These are phyloP conservation scores for Pelobates cultripes DNA, from an alignment of 2,797 vertebrate genomes.

Conservation along the genomic window DNA sequence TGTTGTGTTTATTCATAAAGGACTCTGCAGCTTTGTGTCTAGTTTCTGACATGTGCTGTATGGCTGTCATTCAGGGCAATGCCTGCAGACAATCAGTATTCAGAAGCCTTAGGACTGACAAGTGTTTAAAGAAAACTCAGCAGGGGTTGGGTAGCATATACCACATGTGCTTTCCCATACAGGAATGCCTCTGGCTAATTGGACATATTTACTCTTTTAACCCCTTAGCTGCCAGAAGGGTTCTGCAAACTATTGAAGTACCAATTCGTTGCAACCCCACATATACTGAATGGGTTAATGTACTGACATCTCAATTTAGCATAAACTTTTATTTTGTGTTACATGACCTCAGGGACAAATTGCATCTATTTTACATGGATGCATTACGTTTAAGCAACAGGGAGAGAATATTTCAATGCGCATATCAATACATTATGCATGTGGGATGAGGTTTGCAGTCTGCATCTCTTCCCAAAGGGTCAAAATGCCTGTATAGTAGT, in stretches of 20 bases:
- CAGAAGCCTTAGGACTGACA: slow-evolving; percentile 54
- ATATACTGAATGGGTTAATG: not conserved
- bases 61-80: slow-evolving; percentile 53
- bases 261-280: not conserved
- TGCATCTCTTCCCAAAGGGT: not conserved
- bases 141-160: slow-evolving; percentile 52
- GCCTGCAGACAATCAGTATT: slow-evolving; percentile 53
- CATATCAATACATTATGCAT: slow-evolving; percentile 33
- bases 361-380: slow-evolving; percentile 32
- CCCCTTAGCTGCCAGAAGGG: not conserved
- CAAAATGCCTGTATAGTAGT: not conserved
- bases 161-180: slow-evolving; percentile 56
- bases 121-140: slow-evolving; percentile 54
- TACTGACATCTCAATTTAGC: slow-evolving; percentile 50
- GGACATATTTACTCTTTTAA: slow-evolving; percentile 49
- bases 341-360: slow-evolving; percentile 47
- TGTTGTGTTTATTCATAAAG: slow-evolving; percentile 50
- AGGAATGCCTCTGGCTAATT: slow-evolving; percentile 49
- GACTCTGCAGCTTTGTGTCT: slow-evolving; percentile 48
- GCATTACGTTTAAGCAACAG: slow-evolving; percentile 9
- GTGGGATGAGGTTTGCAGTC: slow-evolving; percentile 1
- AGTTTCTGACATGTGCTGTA: slow-evolving; percentile 32
- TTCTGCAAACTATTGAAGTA: not conserved
- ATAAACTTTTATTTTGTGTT: slow-evolving; percentile 27
- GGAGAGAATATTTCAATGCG: not conserved